These are phyloP conservation scores for Schizotus pectinicornis DNA, from an alignment of 2,888 invertebrate species.

Conservation along the genomic window DNA sequence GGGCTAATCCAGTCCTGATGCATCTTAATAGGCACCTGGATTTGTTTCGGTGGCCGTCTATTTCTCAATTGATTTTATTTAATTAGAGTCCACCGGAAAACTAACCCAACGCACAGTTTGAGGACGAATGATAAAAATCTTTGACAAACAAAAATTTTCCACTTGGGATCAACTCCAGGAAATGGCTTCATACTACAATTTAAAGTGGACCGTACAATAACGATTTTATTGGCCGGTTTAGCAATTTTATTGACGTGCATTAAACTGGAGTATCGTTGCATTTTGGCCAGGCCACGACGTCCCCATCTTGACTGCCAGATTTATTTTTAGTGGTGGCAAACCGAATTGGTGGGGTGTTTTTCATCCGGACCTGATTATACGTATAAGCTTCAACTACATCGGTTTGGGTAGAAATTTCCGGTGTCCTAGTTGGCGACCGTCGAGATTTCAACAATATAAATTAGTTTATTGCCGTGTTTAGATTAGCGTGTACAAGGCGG, in stretches of 20 bases:
- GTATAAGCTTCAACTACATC: constrained; percentile 22
- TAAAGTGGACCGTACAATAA: constrained; percentile 17
- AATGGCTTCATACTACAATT: constrained; percentile 16
- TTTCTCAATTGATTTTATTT: constrained; percentile 4
- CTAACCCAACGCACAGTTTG: constrained; percentile 10
- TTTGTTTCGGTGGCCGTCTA: background rate
- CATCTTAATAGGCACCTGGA: constrained; percentile 2
- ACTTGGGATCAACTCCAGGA: constrained; percentile 1
- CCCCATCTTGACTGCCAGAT: background rate
- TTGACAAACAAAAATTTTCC: constrained; percentile 4
- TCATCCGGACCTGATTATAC: constrained; percentile 15
- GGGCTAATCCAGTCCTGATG: constrained; percentile 11
- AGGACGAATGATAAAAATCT: constrained; percentile 1
- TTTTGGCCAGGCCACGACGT: background rate
- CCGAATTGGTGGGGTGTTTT: constrained; percentile 2
- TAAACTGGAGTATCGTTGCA: constrained; percentile 7
- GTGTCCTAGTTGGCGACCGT: background rate
- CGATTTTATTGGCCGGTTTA: constrained; percentile 20
- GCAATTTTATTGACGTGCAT: constrained; percentile 18
- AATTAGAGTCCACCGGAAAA: constrained; percentile 5
- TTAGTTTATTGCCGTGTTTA: constrained; percentile 24
- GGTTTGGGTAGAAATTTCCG: constrained; percentile 11
- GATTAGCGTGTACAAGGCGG: constrained; percentile 11
- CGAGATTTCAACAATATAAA: constrained; percentile 16
- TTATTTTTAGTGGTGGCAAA: constrained; percentile 12